Conservation (phyloP, 2,888 invertebrate genomes). For the Nematopogon swammerdamellus region DNA sequence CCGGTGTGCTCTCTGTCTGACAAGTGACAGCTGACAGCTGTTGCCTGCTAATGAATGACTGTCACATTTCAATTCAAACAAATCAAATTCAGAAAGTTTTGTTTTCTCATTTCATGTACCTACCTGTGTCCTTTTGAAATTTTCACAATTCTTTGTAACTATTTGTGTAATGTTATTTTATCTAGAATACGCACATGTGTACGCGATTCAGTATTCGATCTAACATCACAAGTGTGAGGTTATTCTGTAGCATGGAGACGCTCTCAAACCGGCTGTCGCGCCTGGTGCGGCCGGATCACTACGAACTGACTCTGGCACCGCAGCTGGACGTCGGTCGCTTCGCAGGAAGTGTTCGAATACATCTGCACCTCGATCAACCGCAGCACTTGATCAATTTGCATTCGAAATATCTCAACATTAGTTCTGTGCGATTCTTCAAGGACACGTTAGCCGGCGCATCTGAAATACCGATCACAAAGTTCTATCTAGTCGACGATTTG, state of each 20-base stretch:
- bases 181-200: background rate
- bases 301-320: constrained; percentile 30
- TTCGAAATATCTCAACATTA: constrained; percentile 55
- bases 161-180: no score
- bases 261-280: constrained; percentile 29
- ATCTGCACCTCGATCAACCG: constrained; percentile 29
- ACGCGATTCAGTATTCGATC: background rate
- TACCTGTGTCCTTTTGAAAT: no score
- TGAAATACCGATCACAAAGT: constrained; percentile 25
- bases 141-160: no score
- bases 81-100: no score
- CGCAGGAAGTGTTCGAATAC: constrained; percentile 31
- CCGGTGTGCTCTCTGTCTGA: no score
- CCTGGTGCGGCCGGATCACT: constrained; percentile 30
- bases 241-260: constrained; percentile 8
- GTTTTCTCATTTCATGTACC: no score
- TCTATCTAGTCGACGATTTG: constrained; percentile 23
- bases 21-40: no score
- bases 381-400: constrained; percentile 54
- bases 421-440: constrained; percentile 26
- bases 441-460: constrained; percentile 10
- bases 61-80: no score
- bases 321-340: constrained; percentile 28
- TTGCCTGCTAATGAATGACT: no score
- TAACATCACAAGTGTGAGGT: background rate